Base-by-base conservation (phyloP, 2,888 invertebrate species). In the Drosophila suboccidentalis region DNA sequence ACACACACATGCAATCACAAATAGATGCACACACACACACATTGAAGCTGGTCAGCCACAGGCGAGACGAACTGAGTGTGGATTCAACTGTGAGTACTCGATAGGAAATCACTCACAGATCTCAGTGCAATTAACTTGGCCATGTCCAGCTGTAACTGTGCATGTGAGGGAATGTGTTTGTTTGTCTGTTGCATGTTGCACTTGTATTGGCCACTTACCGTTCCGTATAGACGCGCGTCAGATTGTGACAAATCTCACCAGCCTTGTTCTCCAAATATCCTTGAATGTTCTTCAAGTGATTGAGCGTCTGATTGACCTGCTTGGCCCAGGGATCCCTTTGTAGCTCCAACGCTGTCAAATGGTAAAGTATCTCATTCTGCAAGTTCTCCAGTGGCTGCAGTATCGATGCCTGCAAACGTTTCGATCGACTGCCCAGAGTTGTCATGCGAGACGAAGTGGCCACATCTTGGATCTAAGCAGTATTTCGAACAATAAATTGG, bases 281-380 rank as follows among this genome's bases (percentile, higher is more conserved):
- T 91, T 97, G 96, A 50, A 96, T 95, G n/a, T 95, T 95, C 84
- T 95, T 95, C 78, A 97, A 94, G 89, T 96, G 96, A 63, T 95
- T 95, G 6, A 96, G 93, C 0, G 96, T 96, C 80, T 96, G 95
- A 91, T 96, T 96, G 67, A 93, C 92, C 92, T 96, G 95, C 70
- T 94, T 94, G 74, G 95, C 95, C 84, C 96, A 94, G 0, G 97
- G 96, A 81, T 94, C 94, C 78, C 96, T 91, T 82, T 96, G 95
- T 8, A 97, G 93, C 87, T 97, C 97, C 51, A 97, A 90, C 36
- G 95, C 95, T 0, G 97, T 96, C 80, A 97, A 92, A 90, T 96
- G 96, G 92, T 95, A 97, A 5, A 97, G 94, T 64, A 97, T 94
- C 72, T 95, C 95, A 60, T 96, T 95, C 91, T 95, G 94, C 55